Evolutionary conservation across 2,888 invertebrate genomes (phyloP).

Genomic region (Allygus modestus): DNA sequence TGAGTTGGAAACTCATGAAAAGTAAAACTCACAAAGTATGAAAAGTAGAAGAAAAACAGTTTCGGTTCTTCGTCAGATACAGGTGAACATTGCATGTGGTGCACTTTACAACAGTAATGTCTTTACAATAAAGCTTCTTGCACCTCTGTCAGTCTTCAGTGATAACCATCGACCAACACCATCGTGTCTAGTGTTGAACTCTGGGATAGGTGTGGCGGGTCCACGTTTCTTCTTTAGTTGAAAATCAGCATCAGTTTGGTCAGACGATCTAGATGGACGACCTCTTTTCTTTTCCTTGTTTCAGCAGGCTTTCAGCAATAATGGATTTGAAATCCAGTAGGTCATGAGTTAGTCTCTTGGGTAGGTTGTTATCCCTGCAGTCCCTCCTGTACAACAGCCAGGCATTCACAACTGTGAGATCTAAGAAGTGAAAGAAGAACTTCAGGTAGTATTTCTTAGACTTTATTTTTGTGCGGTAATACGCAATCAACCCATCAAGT

Average conservation of each 20-base stretch:
- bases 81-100: too few species aligned
- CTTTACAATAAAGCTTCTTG: too few species aligned
- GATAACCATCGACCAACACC: too few species aligned
- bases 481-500: slow-evolving; percentile 21
- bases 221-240: slow-evolving; percentile 15
- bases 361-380: slow-evolving; percentile 4
- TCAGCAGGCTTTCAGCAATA: slow-evolving; percentile 22
- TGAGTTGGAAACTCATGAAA: too few species aligned
- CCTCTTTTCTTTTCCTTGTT: slow-evolving; percentile 36
- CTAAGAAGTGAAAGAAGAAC: slow-evolving; percentile 40
- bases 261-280: slow-evolving; percentile 17
- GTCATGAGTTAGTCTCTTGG: slow-evolving; percentile 15
- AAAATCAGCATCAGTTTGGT: not conserved
- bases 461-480: slow-evolving; percentile 24
- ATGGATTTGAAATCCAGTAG: slow-evolving; percentile 40
- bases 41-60: too few species aligned
- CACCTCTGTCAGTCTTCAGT: too few species aligned
- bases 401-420: slow-evolving; percentile 46
- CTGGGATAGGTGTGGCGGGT: not conserved
- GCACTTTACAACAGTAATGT: too few species aligned
- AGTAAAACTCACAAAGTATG: too few species aligned
- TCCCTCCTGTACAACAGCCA: slow-evolving; percentile 40
- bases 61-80: too few species aligned
- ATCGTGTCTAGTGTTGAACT: too few species aligned
- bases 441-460: slow-evolving; percentile 37